Evolutionary conservation across 2,888 invertebrate species (phyloP).

Genomic region (Stenotaenia linearis): DNA sequence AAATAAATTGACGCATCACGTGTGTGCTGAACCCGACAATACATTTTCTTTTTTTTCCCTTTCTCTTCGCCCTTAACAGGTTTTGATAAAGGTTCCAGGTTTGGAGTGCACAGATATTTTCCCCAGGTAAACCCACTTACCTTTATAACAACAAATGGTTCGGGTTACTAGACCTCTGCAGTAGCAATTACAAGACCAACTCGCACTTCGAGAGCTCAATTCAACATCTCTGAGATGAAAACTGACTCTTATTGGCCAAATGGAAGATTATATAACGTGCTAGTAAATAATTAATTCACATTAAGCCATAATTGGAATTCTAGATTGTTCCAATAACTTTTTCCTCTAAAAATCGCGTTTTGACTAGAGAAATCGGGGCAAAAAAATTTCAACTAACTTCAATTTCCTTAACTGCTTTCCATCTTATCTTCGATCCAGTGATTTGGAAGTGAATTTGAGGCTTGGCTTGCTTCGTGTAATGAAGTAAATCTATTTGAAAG

Average conservation of each 20-base stretch:
- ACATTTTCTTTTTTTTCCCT: background rate
- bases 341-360: background rate
- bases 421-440: conserved; percentile 24
- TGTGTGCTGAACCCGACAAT: background rate
- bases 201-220: background rate
- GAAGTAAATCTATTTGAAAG: conserved; percentile 26
- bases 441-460: conserved; percentile 26
- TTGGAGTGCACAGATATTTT: background rate
- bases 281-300: background rate
- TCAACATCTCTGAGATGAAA: background rate
- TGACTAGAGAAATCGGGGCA: background rate
- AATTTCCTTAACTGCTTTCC: conserved; percentile 26
- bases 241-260: conserved; percentile 20
- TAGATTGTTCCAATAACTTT: background rate
- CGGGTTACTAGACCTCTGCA: background rate
- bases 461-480: conserved; percentile 26
- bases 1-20: conserved; percentile 4
- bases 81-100: background rate
- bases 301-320: background rate
- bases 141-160: conserved; percentile 11
- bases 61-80: background rate
- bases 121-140: conserved; percentile 21
- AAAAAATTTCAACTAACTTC: conserved; percentile 14
- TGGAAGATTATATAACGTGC: background rate
- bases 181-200: background rate